Evolutionary conservation across 2,113 vertebrate genomes (phyloP), one percentile per base, ranked within the genome.

Genomic region (Phylloscopus whistleri): DNA sequence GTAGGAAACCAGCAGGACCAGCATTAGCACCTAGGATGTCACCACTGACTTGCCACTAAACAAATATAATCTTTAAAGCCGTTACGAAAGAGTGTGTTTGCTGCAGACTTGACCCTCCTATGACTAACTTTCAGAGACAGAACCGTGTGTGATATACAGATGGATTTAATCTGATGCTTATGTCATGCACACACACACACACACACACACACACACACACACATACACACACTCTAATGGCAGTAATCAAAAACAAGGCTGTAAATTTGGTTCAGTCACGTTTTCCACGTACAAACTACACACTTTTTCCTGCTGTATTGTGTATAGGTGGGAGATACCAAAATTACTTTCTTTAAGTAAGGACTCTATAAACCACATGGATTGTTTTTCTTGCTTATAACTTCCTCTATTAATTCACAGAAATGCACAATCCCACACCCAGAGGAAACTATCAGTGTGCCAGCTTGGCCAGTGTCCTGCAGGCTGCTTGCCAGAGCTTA

Each of bases 141-240:
- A 44, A 3, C 0, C 0, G 0, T 75, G 67, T 67, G 39, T 59
- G 35, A 15, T 58, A 15, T 58, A 35, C 5, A n/a, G 26, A 63
- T 51, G 20, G 13, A n/a, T 56, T 76, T 75, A 67, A 49, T 24
- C 7, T 35, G 76, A 15, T 2, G 3, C 11, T 44, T 13, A 13
- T 1, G 46, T 6, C 19, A 48, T 16, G 14, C 11, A 22, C 18
- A 6, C 6, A 23, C 13, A 46, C 24, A 18, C 10, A 21, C 10
- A 31, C 20, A 13, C 5, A 39, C 13, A 46, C 6, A 7, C 7
- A 22, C 18, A 6, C 6, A 23, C 13, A 46, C 24, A 18, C 10
- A 21, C 10, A 31, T 17, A 13, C 5, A 39, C 13, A 46, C 6
- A 7, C 7, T 12, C 1, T 21, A 49, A 41, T 16, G 9, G 9